Conservation (phyloP, 2,797 vertebrate species). For the Danio choprae region DNA sequence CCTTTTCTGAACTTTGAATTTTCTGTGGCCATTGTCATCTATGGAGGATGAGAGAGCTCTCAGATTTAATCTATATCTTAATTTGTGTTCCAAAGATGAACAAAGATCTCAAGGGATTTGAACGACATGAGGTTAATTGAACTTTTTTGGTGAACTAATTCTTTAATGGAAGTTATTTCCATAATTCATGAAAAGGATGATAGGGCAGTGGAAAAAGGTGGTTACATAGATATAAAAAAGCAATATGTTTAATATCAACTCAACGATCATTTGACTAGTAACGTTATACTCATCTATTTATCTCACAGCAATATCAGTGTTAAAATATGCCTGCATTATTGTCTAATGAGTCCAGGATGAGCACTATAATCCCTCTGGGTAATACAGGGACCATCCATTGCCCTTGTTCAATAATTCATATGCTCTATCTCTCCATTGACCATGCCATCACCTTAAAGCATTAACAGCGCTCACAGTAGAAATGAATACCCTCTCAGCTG, state of each 20-base stretch:
- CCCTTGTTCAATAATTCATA: slow-evolving; percentile 76
- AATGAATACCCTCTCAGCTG: slow-evolving; percentile 58
- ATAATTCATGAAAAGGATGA: too few species aligned
- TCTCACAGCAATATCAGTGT: slow-evolving; percentile 17
- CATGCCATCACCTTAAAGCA: slow-evolving; percentile 61
- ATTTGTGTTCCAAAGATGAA: too few species aligned
- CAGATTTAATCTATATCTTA: too few species aligned
- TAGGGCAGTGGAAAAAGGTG: too few species aligned
- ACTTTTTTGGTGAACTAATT: too few species aligned
- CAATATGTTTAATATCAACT: slow-evolving; percentile 6
- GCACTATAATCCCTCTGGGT: slow-evolving; percentile 40
- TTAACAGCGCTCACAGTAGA: slow-evolving; percentile 70
- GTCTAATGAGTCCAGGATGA: slow-evolving; percentile 50
- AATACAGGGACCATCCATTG: slow-evolving; percentile 53
- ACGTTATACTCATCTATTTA: slow-evolving; percentile 29
- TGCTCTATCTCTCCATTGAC: slow-evolving; percentile 56
- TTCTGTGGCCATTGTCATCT: too few species aligned
- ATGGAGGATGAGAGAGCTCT: too few species aligned
- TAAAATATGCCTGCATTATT: slow-evolving; percentile 40
- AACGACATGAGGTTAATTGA: too few species aligned
- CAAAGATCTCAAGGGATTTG: too few species aligned
- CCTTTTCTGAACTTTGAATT: too few species aligned
- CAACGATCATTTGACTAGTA: slow-evolving; percentile 13
- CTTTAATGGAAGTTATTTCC: too few species aligned
- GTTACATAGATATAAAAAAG: not conserved